Base-by-base conservation (phyloP, 2,888 invertebrate genomes). In the Leptogaster cylindrica region DNA sequence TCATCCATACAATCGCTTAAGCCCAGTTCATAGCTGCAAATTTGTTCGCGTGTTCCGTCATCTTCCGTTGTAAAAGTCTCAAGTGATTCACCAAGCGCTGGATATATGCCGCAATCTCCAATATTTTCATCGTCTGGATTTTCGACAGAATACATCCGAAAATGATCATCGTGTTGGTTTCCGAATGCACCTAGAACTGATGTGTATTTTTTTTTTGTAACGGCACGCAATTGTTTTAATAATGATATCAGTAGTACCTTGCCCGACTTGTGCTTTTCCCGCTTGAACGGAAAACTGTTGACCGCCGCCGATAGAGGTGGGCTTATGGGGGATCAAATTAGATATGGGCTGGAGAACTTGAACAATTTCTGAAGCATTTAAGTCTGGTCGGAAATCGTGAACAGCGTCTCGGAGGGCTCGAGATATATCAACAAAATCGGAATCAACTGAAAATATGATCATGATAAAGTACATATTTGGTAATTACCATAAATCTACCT, bases 1-100 rank as follows among this genome's bases (percentile, higher is more conserved):
- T 81, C 81, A 70, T 81, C 81, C 75, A 80, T 77, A 71, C 79
- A 79, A 65, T 78, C 79, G 28, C 77, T 76, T 55, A 79, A 76
- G 52, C 79, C 79, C n/a, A 70, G 46, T 65, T 73, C 73, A 63
- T 72, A 72, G 65, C 71, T 72, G 69, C 78, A 79, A 65, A 76
- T 76, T 72, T 74, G 75, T 55, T 78, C 79, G 33, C 77, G 73
- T 8, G 73, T 72, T 3, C 75, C 75, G 68, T 79, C 79, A 20
- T 77, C 80, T 63, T 77, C 80, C n/a, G 71, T 36, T 65, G 67
- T 73, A 33, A 79, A 80, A 28, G 76, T 77, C 31, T 81, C 81
- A 25, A 80, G 71, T 1, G 77, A 72, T 65, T 77, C 77, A 18
- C 75, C 75, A 20, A 78, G 65, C 2, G 78, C 76, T 2, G 77